These are phyloP conservation scores for Lerista edwardsae DNA, from an alignment of 2,797 vertebrate genomes.

Conservation along the genomic window DNA sequence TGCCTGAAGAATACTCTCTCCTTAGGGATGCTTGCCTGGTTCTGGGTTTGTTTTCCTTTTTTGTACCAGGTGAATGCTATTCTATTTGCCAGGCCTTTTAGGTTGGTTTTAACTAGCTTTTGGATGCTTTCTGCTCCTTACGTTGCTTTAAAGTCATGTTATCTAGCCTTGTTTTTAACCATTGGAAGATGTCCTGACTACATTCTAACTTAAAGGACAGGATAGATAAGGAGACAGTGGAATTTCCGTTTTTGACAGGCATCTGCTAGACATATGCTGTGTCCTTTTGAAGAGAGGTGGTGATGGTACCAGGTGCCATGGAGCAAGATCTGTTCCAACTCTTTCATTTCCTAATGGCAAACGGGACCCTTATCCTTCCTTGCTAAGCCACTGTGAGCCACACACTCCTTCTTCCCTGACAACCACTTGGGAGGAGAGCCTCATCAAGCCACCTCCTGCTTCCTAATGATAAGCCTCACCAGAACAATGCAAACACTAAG, in stretches of 20 bases:
- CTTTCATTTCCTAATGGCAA: not conserved
- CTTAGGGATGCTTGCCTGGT: too few relatives aligned
- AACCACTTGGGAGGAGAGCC: not conserved
- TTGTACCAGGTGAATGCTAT: too few relatives aligned
- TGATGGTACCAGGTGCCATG: not conserved
- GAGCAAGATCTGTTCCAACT: not conserved
- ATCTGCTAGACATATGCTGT: not conserved
- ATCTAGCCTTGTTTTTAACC: too few relatives aligned
- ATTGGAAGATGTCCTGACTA: too few relatives aligned
- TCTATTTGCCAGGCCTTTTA: too few relatives aligned
- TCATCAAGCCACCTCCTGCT: not conserved
- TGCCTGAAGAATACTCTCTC: too few relatives aligned
- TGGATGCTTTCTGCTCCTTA: too few relatives aligned
- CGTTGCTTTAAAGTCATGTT: too few relatives aligned
- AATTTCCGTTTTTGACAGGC: not conserved
- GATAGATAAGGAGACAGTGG: not conserved
- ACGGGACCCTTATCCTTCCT: not conserved
- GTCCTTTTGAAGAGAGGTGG: not conserved
- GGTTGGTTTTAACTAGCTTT: too few relatives aligned
- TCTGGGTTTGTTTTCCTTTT: too few relatives aligned
- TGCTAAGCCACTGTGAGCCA: not conserved
- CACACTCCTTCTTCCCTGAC: not conserved
- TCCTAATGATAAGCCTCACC: not conserved
- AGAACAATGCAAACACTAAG: not conserved
- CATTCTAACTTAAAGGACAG: too few relatives aligned